Conservation (phyloP, 2,113 vertebrate species). For the Corythoichthys intestinalis region DNA sequence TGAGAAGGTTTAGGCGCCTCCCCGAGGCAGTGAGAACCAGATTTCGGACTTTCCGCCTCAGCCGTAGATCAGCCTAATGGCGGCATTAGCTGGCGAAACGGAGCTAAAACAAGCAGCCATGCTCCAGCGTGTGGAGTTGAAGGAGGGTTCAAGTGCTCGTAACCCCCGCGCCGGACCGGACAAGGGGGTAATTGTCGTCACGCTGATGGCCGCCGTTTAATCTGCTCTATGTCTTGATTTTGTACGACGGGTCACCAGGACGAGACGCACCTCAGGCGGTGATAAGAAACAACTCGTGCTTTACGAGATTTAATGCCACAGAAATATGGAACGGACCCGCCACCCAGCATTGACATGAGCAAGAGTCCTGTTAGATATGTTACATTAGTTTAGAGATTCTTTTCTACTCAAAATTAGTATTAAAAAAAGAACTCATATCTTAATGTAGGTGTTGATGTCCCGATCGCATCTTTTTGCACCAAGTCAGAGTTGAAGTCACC, state of each 20-base stretch:
- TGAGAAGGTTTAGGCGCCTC: not conserved
- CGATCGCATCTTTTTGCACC: too few species aligned
- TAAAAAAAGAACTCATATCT: too few species aligned
- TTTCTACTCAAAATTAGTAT: not conserved
- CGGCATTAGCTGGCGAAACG: not conserved
- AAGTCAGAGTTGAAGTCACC: too few species aligned
- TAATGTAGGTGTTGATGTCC: too few species aligned
- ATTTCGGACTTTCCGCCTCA: not conserved
- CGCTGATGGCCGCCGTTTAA: conserved; percentile 5
- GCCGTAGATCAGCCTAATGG: not conserved
- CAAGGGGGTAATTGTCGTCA: conserved; percentile 3
- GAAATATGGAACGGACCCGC: not conserved
- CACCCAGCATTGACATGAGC: not conserved
- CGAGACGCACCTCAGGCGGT: not conserved
- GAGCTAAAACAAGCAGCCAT: conserved; percentile 1
- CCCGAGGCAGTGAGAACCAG: not conserved
- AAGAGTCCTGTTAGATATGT: not conserved
- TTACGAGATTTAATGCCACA: not conserved
- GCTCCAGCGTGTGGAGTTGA: not conserved
- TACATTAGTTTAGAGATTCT: not conserved
- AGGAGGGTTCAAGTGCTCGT: conserved; percentile 6
- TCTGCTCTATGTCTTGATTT: conserved; percentile 9
- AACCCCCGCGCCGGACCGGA: not conserved
- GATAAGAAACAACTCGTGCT: not conserved
- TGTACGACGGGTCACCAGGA: not conserved